Conservation (phyloP, 1,140 invertebrate species). For the Cecropterus lyciades region DNA sequence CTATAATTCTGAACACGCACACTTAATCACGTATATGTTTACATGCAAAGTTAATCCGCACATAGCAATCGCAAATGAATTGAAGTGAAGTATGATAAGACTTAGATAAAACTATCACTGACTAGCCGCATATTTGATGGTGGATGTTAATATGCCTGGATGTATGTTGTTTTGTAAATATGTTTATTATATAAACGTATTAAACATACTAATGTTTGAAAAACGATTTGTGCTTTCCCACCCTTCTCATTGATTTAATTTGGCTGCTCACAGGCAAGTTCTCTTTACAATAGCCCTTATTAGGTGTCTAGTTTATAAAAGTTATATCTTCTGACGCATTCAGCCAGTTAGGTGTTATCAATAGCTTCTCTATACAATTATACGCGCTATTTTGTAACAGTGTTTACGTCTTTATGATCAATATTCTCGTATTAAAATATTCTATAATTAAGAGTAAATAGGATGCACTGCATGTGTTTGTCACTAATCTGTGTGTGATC, state of each 20-base stretch:
- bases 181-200: background rate
- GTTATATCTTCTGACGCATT: constrained; percentile 19
- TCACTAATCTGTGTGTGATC: constrained; percentile 73
- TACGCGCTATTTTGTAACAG: constrained; percentile 18
- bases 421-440: constrained; percentile 16
- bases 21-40: background rate
- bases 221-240: constrained; percentile 47
- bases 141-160: no score
- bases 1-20: background rate
- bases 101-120: background rate
- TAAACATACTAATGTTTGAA: background rate
- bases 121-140: no score
- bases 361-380: constrained; percentile 30
- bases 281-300: constrained; percentile 21
- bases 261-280: constrained; percentile 21
- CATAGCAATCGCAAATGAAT: constrained; percentile 14
- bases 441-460: constrained; percentile 14
- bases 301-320: constrained; percentile 27
- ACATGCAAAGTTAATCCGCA: no score
- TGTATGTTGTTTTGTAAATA: no score
- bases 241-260: constrained; percentile 52
- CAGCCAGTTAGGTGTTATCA: constrained; percentile 18
- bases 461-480: constrained; percentile 69
- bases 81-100: background rate
- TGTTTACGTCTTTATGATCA: constrained; percentile 24